These are phyloP conservation scores for Byasa hedistus DNA, from an alignment of 2,888 invertebrate species.

Conservation along the genomic window DNA sequence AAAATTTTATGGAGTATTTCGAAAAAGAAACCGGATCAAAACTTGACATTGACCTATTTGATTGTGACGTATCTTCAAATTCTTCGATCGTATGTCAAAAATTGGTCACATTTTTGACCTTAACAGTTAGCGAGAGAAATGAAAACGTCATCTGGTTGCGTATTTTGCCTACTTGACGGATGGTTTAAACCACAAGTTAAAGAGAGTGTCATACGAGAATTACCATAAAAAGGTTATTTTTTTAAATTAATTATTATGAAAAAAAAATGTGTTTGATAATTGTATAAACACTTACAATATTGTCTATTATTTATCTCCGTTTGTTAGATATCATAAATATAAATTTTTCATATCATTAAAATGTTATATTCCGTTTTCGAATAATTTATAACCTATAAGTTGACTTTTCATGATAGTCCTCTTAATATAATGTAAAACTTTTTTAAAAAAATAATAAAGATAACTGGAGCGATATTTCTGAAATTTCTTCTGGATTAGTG, in stretches of 20 bases:
- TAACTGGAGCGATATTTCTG: no score
- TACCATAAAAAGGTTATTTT: neutral
- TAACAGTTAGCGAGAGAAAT: constrained; percentile 51
- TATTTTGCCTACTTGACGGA: constrained; percentile 47
- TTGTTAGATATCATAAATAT: no score
- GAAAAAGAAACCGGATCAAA: constrained; percentile 17
- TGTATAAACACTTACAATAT: no score
- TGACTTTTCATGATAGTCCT: no score
- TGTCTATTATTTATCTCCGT: no score
- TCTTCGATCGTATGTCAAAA: constrained; percentile 47
- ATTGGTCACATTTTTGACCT: constrained; percentile 43
- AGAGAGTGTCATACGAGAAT: constrained; percentile 7
- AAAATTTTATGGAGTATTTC: neutral
- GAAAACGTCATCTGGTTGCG: constrained; percentile 68
- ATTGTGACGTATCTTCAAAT: constrained; percentile 43
- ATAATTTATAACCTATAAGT: no score
- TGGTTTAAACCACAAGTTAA: constrained; percentile 43
- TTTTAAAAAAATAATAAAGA: no score
- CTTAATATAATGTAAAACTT: no score
- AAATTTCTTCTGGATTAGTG: no score
- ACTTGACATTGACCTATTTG: constrained; percentile 24
- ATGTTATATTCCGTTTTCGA: no score
- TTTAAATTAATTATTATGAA: neutral
- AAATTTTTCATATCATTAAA: no score
- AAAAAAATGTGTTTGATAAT: no score